These are phyloP conservation scores for Nineta flava DNA, from an alignment of 2,888 invertebrate species.

Conservation along the genomic window DNA sequence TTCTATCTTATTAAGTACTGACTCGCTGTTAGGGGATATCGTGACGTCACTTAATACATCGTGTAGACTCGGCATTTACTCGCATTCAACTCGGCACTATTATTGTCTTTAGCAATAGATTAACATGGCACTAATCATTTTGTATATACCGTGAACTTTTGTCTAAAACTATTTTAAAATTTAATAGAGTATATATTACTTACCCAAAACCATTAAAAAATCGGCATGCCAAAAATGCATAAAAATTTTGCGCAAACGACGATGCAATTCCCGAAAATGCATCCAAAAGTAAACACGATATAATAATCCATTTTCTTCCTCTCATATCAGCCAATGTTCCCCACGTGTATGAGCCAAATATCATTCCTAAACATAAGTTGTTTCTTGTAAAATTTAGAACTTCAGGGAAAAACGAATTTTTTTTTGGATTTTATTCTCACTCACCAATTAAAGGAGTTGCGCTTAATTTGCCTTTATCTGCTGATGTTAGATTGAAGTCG, in stretches of 20 bases:
- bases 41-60: too few species aligned
- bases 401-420: too few species aligned
- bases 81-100: too few species aligned
- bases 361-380: constrained; percentile 34
- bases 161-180: too few species aligned
- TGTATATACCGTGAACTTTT: too few species aligned
- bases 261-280: constrained; percentile 39
- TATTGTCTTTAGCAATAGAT: too few species aligned
- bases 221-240: constrained; percentile 41
- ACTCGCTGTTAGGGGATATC: too few species aligned
- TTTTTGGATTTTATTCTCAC: constrained; percentile 12
- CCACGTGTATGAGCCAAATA: constrained; percentile 55
- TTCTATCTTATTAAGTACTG: too few species aligned
- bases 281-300: constrained; percentile 42
- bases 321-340: constrained; percentile 50
- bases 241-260: constrained; percentile 37
- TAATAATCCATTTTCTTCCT: constrained; percentile 47
- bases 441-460: constrained; percentile 41
- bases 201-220: constrained; percentile 46
- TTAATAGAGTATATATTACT: too few species aligned
- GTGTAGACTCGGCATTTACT: too few species aligned
- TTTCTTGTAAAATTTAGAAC: not conserved
- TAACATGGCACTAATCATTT: too few species aligned
- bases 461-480: constrained; percentile 41
- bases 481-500: constrained; percentile 37